Base-by-base conservation (phyloP, 2,888 invertebrate genomes). In the Anaspis maculata region DNA sequence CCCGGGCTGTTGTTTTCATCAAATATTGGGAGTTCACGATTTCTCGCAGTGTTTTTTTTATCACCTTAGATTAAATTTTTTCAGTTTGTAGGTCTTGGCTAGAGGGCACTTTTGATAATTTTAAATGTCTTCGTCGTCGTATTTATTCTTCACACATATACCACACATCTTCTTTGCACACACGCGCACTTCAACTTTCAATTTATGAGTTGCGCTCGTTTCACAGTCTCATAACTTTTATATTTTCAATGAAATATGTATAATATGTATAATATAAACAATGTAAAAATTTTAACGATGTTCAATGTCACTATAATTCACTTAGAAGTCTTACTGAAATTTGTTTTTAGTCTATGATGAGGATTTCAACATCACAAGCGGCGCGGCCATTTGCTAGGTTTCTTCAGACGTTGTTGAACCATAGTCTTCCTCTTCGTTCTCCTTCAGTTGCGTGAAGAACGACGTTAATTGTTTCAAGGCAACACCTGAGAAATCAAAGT, bases 401-500 rank as follows among this genome's bases (percentile, higher is more conserved):
- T 57, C 58, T 25, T 59, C 61, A 33, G 49, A 50, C n/a, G 55
- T 52, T 11, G 56, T 54, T 5, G 44, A 51, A 19, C 52, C 49
- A 35, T 61, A 74, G 47, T 77, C 76, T 49, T 80, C 80, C 31
- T 70, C 74, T 50, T 78, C 77, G 37, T 71, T 74, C 62, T 82
- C 81, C 56, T 73, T 74, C 48, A 83, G 69, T 57, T 73, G 74
- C 28, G 76, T 77, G 67, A 82, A 79, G 70, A 83, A 83, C 46
- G 79, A 77, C 35, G 78, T 79, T 42, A 86, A 71, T 50, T 82
- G 78, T 62, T 77, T 79, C 49, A 80, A 61, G 52, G 84, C 81
- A 24, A 85, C 79, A 48, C 80, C 83, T 76, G 41, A 38, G 9
- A 30, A 16, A 41, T n/a, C n/a, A n/a, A n/a, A n/a, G n/a, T n/a